Conservation (phyloP, 2,113 vertebrate genomes). For the Zosterops lateralis region DNA sequence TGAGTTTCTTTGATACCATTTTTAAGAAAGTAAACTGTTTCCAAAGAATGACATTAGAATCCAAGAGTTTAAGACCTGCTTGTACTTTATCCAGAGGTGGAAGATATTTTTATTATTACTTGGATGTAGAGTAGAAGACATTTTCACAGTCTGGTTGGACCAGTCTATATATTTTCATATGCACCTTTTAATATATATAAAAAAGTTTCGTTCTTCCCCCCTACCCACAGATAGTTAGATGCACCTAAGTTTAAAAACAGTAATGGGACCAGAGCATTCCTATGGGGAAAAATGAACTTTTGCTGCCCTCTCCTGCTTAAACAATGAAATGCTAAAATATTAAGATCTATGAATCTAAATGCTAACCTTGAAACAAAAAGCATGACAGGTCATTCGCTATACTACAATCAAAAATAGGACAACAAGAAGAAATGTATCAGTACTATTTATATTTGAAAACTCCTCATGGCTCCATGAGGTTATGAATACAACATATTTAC, state of each 20-base stretch:
- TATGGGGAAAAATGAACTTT: slow-evolving; percentile 70
- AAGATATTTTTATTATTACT: slow-evolving; percentile 58
- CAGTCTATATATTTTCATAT: slow-evolving; percentile 66
- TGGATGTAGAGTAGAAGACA: slow-evolving; percentile 62
- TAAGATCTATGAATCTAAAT: slow-evolving; percentile 62
- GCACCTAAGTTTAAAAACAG: slow-evolving; percentile 57
- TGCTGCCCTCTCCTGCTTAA: slow-evolving; percentile 82
- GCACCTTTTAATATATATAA: slow-evolving; percentile 68
- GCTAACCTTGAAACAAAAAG: slow-evolving; percentile 64
- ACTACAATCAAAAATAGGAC: slow-evolving; percentile 73
- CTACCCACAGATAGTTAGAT: slow-evolving; percentile 53
- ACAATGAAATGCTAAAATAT: slow-evolving; percentile 74
- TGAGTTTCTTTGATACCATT: slow-evolving; percentile 63
- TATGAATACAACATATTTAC: slow-evolving; percentile 78
- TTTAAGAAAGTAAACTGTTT: slow-evolving; percentile 66
- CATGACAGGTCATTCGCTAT: slow-evolving; percentile 65
- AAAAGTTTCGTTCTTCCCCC: slow-evolving; percentile 63
- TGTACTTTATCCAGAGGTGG: slow-evolving; percentile 47
- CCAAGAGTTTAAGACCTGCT: slow-evolving; percentile 61
- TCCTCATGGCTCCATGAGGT: slow-evolving; percentile 70
- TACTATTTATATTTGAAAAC: slow-evolving; percentile 80
- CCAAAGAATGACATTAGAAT: slow-evolving; percentile 69
- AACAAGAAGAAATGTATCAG: slow-evolving; percentile 67
- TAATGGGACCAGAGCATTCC: slow-evolving; percentile 59
- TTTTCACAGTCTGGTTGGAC: slow-evolving; percentile 63